Evolutionary conservation across 2,113 vertebrate species (phyloP).

Genomic region (Eulemur macaco): DNA sequence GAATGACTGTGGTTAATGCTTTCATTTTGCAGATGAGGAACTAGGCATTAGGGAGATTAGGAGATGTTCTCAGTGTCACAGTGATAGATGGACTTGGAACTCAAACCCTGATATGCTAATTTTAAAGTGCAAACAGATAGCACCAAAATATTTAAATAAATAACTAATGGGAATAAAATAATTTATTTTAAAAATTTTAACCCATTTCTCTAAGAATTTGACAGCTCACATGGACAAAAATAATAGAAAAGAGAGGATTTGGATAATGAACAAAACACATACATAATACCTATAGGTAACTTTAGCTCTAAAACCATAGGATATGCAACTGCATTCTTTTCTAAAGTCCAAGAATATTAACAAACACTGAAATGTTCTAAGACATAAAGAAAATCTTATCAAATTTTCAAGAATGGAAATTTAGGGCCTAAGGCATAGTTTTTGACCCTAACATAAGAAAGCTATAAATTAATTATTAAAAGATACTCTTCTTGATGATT

Average conservation of each 20-base stretch:
- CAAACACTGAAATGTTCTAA: conserved; percentile 2
- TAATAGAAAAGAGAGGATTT: not conserved
- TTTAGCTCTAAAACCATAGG: not conserved
- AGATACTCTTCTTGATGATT: not conserved
- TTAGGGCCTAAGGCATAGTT: not conserved
- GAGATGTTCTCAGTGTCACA: not conserved
- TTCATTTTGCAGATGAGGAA: not conserved
- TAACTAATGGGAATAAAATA: not conserved
- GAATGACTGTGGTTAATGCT: not conserved
- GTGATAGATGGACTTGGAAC: not conserved
- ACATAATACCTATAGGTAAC: not conserved
- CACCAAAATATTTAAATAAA: not conserved
- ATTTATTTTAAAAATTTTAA: not conserved
- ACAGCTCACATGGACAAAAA: conserved; percentile 1
- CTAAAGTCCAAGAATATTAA: not conserved
- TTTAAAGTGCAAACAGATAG: not conserved
- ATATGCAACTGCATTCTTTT: not conserved
- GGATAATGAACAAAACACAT: not conserved
- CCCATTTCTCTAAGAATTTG: not conserved
- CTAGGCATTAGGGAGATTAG: not conserved
- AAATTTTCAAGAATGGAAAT: not conserved
- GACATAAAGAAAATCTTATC: not conserved
- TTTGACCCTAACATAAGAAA: not conserved
- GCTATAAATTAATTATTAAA: not conserved
- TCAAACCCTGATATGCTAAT: not conserved